Conservation (phyloP, 2,797 vertebrate species). For the Rallus crepitans region DNA sequence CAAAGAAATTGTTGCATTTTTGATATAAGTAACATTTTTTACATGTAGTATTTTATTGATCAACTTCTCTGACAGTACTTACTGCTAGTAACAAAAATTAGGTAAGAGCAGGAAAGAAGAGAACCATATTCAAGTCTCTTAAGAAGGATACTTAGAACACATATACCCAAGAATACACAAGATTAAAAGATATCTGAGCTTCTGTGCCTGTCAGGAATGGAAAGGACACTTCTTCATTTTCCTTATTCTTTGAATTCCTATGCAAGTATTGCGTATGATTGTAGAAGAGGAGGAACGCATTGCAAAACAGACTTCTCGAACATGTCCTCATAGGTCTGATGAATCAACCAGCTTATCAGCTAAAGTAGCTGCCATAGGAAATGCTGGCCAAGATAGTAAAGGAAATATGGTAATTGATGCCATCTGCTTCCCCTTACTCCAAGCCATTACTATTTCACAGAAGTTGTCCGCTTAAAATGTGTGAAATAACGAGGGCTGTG, state of each 20-base stretch:
- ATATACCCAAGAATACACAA: background rate
- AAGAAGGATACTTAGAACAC: background rate
- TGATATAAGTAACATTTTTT: background rate
- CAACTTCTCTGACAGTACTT: background rate
- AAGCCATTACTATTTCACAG: background rate
- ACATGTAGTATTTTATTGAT: background rate
- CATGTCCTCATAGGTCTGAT: background rate
- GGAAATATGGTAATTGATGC: background rate
- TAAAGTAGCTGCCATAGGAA: background rate
- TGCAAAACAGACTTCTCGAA: background rate
- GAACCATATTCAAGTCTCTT: background rate
- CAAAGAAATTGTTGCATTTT: background rate
- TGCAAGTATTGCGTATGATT: background rate
- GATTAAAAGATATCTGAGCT: background rate
- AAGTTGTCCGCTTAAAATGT: background rate
- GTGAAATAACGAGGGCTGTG: background rate
- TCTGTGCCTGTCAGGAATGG: background rate
- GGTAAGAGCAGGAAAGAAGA: background rate
- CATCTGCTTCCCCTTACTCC: background rate
- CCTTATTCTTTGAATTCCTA: background rate
- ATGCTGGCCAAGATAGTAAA: background rate
- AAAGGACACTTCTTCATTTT: background rate
- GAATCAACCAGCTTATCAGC: background rate
- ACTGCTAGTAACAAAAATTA: background rate
- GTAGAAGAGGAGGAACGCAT: background rate